Conservation (phyloP, 2,888 invertebrate genomes). For the Orthonevra nobilis region DNA sequence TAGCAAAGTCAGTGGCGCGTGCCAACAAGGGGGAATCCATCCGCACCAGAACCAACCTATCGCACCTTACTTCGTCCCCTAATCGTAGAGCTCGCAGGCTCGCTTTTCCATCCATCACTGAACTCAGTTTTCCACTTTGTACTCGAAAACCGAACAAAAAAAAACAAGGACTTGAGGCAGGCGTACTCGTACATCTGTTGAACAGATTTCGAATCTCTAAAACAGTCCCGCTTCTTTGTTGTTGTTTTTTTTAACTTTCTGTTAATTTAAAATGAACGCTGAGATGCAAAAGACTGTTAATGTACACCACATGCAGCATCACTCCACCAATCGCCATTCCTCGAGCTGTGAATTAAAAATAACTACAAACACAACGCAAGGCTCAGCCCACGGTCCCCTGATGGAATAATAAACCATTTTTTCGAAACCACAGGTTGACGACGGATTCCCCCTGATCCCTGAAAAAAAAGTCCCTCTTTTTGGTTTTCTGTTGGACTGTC, state of each 20-base stretch:
- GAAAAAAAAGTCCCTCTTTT: slow-evolving; percentile 27
- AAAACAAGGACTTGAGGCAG: slow-evolving; percentile 36
- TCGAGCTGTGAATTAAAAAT: slow-evolving; percentile 47
- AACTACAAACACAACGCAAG: slow-evolving; percentile 20
- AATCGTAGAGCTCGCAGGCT: background rate
- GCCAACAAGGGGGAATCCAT: slow-evolving; percentile 62
- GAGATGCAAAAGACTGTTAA: slow-evolving; percentile 20
- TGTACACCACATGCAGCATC: slow-evolving; percentile 50
- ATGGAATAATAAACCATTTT: slow-evolving; percentile 57
- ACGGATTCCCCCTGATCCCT: slow-evolving; percentile 55
- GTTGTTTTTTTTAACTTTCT: slow-evolving; percentile 41
- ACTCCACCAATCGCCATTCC: slow-evolving; percentile 19
- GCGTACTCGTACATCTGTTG: slow-evolving; percentile 68
- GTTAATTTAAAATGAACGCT: slow-evolving; percentile 29
- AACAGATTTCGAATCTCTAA: slow-evolving; percentile 63
- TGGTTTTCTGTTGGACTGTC: too few species aligned
- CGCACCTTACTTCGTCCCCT: slow-evolving; percentile 47
- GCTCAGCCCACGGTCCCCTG: slow-evolving; percentile 17
- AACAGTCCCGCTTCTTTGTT: slow-evolving; percentile 30
- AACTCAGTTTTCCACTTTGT: slow-evolving; percentile 16
- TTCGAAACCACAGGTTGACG: slow-evolving; percentile 65
- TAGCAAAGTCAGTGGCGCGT: slow-evolving; percentile 63
- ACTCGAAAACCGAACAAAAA: too few species aligned
- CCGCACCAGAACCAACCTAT: slow-evolving; percentile 39
- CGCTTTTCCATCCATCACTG: slow-evolving; percentile 20